These are phyloP conservation scores for Plebejus argus DNA, from an alignment of 2,888 invertebrate genomes.

Conservation along the genomic window DNA sequence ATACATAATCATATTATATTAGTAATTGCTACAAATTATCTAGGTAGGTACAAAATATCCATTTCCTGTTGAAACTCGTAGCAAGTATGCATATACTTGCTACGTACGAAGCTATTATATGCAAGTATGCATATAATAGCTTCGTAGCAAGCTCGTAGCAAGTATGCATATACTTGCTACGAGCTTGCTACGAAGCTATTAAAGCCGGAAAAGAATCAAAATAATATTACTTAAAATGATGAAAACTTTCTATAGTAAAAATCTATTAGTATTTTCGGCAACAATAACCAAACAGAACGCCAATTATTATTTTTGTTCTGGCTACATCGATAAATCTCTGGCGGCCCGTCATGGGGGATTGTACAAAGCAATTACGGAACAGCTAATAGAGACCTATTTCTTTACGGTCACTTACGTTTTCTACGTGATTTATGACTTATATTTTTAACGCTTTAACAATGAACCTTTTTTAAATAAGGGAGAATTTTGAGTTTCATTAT, in stretches of 20 bases:
- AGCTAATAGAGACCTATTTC: conserved; percentile 18
- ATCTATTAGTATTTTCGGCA: not conserved
- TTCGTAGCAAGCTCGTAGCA: not conserved
- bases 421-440: conserved; percentile 9
- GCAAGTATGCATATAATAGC: too few relatives aligned
- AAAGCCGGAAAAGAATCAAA: not conserved
- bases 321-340: conserved; percentile 9
- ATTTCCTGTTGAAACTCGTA: too few relatives aligned
- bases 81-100: too few relatives aligned
- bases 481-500: too few relatives aligned
- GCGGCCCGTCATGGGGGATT: conserved; percentile 8
- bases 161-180: not conserved
- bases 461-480: not conserved
- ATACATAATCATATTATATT: not conserved
- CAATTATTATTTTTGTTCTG: conserved; percentile 20
- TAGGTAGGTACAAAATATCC: too few relatives aligned
- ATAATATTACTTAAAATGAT: not conserved
- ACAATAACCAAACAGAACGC: not conserved
- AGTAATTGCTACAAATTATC: too few relatives aligned
- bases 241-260: not conserved
- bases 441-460: not conserved
- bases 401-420: conserved; percentile 15
- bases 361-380: conserved; percentile 15
- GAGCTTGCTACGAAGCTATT: not conserved
- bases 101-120: not conserved